phyloP scores from a whole-genome alignment of 2,888 invertebrate species.

The Lithosia quadra region DNA sequence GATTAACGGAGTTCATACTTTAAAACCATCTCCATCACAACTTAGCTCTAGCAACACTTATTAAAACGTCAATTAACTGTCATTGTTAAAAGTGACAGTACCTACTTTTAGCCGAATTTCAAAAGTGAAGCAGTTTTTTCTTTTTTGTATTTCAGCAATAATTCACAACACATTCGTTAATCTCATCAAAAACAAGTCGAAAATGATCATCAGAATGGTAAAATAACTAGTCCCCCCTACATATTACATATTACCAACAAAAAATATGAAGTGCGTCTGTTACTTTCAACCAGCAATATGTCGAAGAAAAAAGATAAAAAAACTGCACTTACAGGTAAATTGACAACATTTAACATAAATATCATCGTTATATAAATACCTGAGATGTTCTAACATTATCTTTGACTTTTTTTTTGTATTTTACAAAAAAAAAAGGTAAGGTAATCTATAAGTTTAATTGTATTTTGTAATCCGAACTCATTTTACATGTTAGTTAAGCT shows the following conservation, averaged over 20 bases:
- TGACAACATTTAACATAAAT: background rate
- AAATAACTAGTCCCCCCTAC: background rate
- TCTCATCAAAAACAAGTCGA: background rate
- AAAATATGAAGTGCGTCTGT: conserved; percentile 4
- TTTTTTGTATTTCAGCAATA: background rate
- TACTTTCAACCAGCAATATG: conserved; percentile 49
- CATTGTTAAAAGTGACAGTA: conserved; percentile 7
- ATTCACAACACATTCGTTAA: background rate
- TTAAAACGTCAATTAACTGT: background rate
- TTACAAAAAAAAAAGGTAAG: too few species aligned
- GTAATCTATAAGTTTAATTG: too few species aligned
- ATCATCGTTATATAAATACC: background rate
- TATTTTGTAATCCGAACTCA: too few species aligned
- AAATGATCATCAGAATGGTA: conserved; percentile 3
- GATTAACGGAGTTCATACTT: background rate
- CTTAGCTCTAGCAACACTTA: background rate
- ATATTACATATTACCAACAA: background rate
- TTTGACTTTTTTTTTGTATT: too few species aligned
- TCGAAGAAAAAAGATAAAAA: conserved; percentile 66
- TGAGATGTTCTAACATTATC: too few species aligned
- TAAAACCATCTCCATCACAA: background rate
- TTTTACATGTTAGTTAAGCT: too few species aligned
- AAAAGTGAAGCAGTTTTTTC: conserved; percentile 9
- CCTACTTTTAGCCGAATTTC: conserved; percentile 9
- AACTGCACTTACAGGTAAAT: conserved; percentile 57